Evolutionary conservation across 2,113 vertebrate species (phyloP).

Genomic region (Apteryx mantelli): DNA sequence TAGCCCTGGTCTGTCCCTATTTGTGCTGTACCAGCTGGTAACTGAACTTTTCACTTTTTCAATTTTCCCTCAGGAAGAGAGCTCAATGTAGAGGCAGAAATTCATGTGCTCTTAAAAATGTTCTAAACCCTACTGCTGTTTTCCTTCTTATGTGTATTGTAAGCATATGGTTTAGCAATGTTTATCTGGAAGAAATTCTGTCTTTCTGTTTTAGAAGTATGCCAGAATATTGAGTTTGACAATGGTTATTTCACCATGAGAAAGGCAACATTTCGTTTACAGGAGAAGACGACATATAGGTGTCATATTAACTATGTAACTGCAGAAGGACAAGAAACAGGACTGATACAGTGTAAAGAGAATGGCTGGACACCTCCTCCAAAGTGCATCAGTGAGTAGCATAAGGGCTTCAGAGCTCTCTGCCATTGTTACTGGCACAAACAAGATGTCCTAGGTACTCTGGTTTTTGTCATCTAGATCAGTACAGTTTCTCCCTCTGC

Average conservation of each 20-base stretch:
- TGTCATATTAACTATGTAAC: constrained; percentile 49
- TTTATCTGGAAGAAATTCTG: not conserved
- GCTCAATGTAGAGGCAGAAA: not conserved
- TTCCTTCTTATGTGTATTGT: not conserved
- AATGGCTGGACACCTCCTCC: constrained; percentile 63
- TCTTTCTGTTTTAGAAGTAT: constrained; percentile 54
- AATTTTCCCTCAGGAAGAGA: not conserved
- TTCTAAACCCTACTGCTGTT: not conserved
- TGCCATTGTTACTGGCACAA: not conserved
- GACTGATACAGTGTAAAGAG: not conserved
- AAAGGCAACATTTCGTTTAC: accelerated
- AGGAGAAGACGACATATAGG: accelerated
- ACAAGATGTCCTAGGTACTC: not conserved
- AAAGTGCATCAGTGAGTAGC: constrained; percentile 73
- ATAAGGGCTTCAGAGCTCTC: not conserved
- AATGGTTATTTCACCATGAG: not conserved
- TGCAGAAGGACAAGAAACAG: constrained; percentile 1
- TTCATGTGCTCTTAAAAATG: not conserved
- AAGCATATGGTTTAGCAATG: not conserved
- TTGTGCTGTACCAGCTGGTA: not conserved
- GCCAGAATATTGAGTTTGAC: accelerated
- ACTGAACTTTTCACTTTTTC: not conserved
- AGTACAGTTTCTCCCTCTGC: not conserved
- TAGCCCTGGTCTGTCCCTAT: not conserved
- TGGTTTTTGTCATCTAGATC: not conserved